Evolutionary conservation across 2,113 vertebrate species (phyloP).

Genomic region (Stictonetta naevosa): DNA sequence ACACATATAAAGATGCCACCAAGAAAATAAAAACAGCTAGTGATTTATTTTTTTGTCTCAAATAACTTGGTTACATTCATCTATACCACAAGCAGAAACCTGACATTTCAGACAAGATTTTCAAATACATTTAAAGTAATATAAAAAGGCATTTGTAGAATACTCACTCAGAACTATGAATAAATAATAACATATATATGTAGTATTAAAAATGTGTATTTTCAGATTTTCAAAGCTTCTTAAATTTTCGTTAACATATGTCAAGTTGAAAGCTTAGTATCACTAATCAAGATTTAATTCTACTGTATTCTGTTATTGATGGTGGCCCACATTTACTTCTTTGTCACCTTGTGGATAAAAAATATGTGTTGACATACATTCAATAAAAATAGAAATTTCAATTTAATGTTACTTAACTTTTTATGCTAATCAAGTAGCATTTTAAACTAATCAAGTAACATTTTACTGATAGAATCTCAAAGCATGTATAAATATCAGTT

Average conservation of each 20-base stretch:
- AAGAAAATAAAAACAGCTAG: neutral
- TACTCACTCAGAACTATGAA: neutral
- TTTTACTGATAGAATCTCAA: neutral
- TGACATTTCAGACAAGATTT: neutral
- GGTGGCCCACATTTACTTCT: slow-evolving; percentile 9
- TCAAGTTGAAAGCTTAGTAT: neutral
- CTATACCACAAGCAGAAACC: neutral
- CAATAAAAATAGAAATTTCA: neutral
- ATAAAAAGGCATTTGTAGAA: neutral
- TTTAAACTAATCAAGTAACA: neutral
- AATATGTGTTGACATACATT: neutral
- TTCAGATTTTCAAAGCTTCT: neutral
- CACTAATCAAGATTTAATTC: neutral
- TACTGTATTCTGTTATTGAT: neutral
- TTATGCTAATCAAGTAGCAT: neutral
- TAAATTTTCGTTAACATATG: neutral
- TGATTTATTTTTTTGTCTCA: neutral
- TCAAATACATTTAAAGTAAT: neutral
- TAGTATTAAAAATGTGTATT: neutral
- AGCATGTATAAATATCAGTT: neutral
- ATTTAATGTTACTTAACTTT: neutral
- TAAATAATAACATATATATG: neutral
- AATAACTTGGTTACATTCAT: neutral
- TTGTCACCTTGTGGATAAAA: slow-evolving; percentile 27
- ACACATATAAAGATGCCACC: neutral